phyloP scores from a whole-genome alignment of 2,888 invertebrate species.

The Drosophila neotestacea region DNA sequence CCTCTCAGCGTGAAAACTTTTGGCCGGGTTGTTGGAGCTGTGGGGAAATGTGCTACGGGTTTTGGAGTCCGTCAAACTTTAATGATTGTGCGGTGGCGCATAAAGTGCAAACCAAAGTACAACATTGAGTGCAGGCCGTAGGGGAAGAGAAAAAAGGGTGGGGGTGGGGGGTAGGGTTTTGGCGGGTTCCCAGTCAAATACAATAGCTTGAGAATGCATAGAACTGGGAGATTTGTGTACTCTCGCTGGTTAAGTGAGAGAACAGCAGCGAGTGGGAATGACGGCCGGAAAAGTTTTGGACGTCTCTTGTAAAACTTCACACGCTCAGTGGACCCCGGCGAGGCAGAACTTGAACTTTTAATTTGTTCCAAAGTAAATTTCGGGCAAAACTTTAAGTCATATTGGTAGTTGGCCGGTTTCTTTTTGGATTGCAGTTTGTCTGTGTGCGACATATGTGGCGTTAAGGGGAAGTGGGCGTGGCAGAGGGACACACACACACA shows the following conservation, averaged over 20 bases:
- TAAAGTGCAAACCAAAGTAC: constrained; percentile 74
- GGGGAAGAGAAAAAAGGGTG: not conserved
- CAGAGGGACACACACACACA: constrained; percentile 5
- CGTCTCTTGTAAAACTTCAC: constrained; percentile 74
- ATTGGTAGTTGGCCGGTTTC: constrained; percentile 52
- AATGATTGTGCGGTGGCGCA: constrained; percentile 77
- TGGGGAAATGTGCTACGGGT: constrained; percentile 10
- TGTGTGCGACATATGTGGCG: constrained; percentile 61
- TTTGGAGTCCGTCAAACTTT: constrained; percentile 69
- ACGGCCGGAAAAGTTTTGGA: constrained; percentile 55
- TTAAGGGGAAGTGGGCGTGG: not conserved
- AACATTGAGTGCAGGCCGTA: constrained; percentile 59
- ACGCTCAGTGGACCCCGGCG: constrained; percentile 64
- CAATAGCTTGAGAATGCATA: constrained; percentile 32
- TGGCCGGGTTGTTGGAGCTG: constrained; percentile 11
- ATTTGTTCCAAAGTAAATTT: constrained; percentile 77
- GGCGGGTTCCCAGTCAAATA: constrained; percentile 30
- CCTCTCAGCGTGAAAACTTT: constrained; percentile 56
- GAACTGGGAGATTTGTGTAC: constrained; percentile 29
- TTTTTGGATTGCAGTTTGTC: constrained; percentile 13
- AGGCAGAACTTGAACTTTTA: constrained; percentile 72
- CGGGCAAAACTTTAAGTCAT: constrained; percentile 66
- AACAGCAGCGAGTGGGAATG: constrained; percentile 12
- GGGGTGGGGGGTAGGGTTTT: not conserved
- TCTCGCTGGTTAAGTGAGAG: constrained; percentile 5